Percentiles rank a stretch among this genome's conserved stretches.
Conservation (phyloP, 2,113 vertebrate genomes). For the Poecilia latipinna region DNA sequence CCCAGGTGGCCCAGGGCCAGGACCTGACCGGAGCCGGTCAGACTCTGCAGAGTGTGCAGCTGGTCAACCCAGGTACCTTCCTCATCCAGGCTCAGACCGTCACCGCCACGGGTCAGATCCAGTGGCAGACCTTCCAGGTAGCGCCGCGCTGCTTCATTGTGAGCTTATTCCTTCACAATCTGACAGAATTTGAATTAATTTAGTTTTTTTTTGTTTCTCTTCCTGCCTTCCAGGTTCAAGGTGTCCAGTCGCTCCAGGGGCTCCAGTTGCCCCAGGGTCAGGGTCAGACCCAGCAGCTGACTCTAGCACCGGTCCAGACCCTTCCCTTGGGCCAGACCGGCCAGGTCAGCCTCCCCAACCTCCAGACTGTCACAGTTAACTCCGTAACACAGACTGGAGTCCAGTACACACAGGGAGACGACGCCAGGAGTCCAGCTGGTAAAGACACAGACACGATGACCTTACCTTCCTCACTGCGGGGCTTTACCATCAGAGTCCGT, state of each 20-base stretch:
- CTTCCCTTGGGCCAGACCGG: slow-evolving; percentile 94
- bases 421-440: slow-evolving; percentile 88
- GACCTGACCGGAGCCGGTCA: slow-evolving; percentile 87
- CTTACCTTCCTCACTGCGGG: neutral
- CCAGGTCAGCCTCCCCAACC: slow-evolving; percentile 92
- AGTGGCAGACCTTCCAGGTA: slow-evolving; percentile 98
- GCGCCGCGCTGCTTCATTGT: neutral
- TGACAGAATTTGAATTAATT: neutral
- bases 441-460: slow-evolving; percentile 36
- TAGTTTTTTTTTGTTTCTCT: too few relatives aligned
- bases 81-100: slow-evolving; percentile 99
- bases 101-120: slow-evolving; percentile 97
- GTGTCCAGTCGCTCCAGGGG: slow-evolving; percentile 98
- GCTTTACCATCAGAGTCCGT: neutral
- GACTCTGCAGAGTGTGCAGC: slow-evolving; percentile 94
- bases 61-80: slow-evolving; percentile 97
- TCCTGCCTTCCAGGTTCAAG: slow-evolving; percentile 83
- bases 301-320: slow-evolving; percentile 95
- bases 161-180: neutral
- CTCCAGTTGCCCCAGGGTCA: slow-evolving; percentile 89
- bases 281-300: slow-evolving; percentile 91
- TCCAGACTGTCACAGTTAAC: slow-evolving; percentile 98
- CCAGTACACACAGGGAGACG: slow-evolving; percentile 82
- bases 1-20: slow-evolving; percentile 91
- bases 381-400: slow-evolving; percentile 90